Evolutionary conservation across 1,140 invertebrate genomes (phyloP).

Genomic region (Coelopa frigida): DNA sequence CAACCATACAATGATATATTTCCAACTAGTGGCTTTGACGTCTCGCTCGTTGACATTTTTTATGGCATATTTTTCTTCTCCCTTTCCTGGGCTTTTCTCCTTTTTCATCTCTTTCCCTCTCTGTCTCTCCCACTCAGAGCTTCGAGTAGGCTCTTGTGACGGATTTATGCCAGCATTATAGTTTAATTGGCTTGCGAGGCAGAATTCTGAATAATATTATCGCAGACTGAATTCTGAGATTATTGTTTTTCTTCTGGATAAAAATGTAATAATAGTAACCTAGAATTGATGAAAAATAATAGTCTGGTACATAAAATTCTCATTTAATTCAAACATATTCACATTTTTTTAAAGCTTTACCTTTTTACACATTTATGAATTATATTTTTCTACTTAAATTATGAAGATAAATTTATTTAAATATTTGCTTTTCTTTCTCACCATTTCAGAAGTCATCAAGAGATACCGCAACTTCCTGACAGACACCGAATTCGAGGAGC

Average conservation of each 20-base stretch:
- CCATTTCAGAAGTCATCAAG: slow-evolving; percentile 65
- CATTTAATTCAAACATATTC: background rate
- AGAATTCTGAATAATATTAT: background rate
- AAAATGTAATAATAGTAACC: background rate
- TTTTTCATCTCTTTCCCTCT: too few species aligned
- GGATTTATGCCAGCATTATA: too few species aligned
- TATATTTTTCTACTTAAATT: background rate
- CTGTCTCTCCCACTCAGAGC: too few species aligned
- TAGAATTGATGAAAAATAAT: background rate
- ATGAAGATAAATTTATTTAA: background rate
- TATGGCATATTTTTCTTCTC: too few species aligned
- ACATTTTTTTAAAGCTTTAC: background rate
- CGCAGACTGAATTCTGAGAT: slow-evolving; percentile 1
- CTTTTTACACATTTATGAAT: background rate
- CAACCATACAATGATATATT: too few species aligned
- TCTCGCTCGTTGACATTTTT: too few species aligned
- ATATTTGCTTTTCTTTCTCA: slow-evolving; percentile 7
- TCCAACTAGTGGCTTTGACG: too few species aligned
- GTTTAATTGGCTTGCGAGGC: too few species aligned
- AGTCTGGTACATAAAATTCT: background rate
- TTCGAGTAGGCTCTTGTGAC: too few species aligned
- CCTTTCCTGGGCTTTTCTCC: too few species aligned
- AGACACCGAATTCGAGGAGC: slow-evolving; percentile 79
- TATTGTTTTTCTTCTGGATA: background rate
- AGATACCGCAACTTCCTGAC: slow-evolving; percentile 72